phyloP scores from a whole-genome alignment of 2,113 vertebrate genomes.

The Solenodon paradoxus region DNA sequence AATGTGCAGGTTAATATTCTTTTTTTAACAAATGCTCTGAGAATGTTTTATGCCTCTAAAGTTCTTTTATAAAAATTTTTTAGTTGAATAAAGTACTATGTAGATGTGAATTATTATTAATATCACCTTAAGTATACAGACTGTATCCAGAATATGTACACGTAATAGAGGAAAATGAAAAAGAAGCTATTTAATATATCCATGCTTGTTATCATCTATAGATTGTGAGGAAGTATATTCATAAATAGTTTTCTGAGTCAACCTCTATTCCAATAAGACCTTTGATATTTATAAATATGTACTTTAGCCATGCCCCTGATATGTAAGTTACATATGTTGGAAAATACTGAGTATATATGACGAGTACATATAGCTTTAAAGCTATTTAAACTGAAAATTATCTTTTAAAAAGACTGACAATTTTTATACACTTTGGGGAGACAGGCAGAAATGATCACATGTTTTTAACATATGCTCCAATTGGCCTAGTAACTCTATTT shows the following conservation, averaged over 20 bases:
- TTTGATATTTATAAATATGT: slow-evolving; percentile 23
- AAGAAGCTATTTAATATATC: not conserved
- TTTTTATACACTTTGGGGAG: not conserved
- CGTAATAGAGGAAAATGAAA: not conserved
- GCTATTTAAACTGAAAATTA: slow-evolving; percentile 21
- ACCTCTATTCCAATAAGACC: not conserved
- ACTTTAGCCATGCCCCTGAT: not conserved
- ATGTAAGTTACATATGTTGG: not conserved
- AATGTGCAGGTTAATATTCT: not conserved
- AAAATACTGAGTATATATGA: not conserved
- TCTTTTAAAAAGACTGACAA: not conserved
- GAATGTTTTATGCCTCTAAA: not conserved
- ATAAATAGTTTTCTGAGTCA: not conserved
- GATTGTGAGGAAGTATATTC: not conserved
- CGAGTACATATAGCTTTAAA: not conserved
- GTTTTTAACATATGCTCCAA: not conserved
- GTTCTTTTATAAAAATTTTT: slow-evolving; percentile 20
- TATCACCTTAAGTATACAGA: not conserved
- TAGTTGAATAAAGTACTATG: not conserved
- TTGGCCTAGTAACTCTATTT: not conserved
- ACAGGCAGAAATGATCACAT: not conserved
- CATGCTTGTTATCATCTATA: not conserved
- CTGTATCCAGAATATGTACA: not conserved
- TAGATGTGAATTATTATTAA: not conserved
- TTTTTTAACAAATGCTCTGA: not conserved